Base-by-base conservation (phyloP, 2,113 vertebrate genomes). In the Chunga burmeisteri region DNA sequence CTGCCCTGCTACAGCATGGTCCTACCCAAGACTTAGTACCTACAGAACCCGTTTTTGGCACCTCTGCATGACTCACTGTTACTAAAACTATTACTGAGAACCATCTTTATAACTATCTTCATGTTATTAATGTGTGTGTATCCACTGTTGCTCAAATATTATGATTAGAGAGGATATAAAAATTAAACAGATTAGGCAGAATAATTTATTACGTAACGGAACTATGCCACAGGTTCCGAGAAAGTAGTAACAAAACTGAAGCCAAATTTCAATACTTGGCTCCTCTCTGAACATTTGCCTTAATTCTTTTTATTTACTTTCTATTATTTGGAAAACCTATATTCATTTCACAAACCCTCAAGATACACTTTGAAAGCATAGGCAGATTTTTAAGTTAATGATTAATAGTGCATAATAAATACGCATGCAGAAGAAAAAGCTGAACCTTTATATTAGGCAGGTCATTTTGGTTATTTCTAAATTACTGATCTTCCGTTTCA, bases 1-100 rank as follows among this genome's bases (percentile, higher is more conserved):
- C 23, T 14, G 67, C 6, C 8, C 26, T 0, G 0, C 2, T 16
- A 42, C 14, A 49, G 40, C 11, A 3, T 1, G 2, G 36, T 34
- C 38, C 63, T 38, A 25, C 44, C 42, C 82, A 63, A 50, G 27
- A 18, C 5, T 16, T 3, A 0, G 6, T 29, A 70, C 50, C 23
- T 47, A 25, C 32, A 86, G 18, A 58, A 83, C 12, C 10, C 2
- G 0, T 12, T 55, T 50, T 52, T 53, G 34, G n/a, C 53, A 62
- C 36, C 46, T 62, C 71, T 70, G 58, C 49, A 38, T 3, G 1
- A 82, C 26, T 21, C 47, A 26, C 20, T 88, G 1, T 3, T 71
- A 34, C 52, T 63, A 73, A 73, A 81, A 20, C 61, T 62, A 13
- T 29, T 83, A 80, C 32, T 10, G 20, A 90, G 44, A 73, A 67